These are phyloP conservation scores for Glyptemys insculpta DNA, from an alignment of 2,797 vertebrate genomes.

Conservation along the genomic window DNA sequence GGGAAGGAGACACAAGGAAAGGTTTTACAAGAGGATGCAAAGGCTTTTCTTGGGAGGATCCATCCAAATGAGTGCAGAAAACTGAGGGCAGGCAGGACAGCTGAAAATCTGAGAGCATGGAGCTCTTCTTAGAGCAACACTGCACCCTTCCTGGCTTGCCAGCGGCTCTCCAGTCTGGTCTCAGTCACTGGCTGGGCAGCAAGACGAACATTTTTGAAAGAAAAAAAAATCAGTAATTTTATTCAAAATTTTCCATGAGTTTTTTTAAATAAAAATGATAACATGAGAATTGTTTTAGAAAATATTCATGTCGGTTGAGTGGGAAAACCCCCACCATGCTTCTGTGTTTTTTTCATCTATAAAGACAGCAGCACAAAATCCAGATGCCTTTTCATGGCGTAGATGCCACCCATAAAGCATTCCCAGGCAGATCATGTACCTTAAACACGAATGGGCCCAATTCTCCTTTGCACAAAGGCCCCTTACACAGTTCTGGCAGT, in stretches of 20 bases:
- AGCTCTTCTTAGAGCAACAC: neutral
- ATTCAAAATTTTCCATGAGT: neutral
- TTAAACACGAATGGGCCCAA: neutral
- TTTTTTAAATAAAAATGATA: neutral
- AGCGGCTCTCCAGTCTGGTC: neutral
- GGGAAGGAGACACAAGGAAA: conserved; percentile 11
- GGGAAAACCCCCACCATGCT: neutral
- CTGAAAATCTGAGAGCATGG: neutral
- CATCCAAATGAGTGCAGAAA: neutral
- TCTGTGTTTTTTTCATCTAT: neutral
- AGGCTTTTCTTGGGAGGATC: neutral
- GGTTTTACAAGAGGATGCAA: conserved; percentile 25
- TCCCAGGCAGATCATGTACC: neutral
- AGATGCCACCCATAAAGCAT: neutral
- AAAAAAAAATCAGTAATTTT: neutral
- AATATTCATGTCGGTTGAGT: neutral
- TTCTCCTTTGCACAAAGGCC: neutral
- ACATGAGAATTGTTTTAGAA: neutral
- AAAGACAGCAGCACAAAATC: neutral
- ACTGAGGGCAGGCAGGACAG: neutral
- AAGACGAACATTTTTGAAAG: neutral
- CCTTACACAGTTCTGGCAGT: neutral
- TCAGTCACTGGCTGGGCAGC: neutral
- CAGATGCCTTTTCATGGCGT: neutral
- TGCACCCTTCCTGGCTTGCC: rapidly evolving